phyloP scores from a whole-genome alignment of 2,113 vertebrate species.

The Sander vitreus region DNA sequence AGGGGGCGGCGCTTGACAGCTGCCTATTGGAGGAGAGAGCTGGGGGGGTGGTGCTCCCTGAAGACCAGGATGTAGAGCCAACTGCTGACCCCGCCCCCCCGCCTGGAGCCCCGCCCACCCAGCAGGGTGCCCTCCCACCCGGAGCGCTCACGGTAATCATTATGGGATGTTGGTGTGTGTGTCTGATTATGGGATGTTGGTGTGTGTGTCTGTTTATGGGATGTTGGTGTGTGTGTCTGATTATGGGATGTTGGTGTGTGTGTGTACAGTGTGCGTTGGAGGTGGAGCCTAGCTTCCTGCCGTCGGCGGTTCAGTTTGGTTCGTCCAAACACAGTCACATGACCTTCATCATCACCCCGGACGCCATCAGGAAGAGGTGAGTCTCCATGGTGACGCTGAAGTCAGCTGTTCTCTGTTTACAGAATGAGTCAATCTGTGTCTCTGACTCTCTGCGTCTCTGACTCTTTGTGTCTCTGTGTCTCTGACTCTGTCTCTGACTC shows the following conservation, averaged over 20 bases:
- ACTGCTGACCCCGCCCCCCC: slow-evolving; percentile 74
- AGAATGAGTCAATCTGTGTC: too few relatives aligned
- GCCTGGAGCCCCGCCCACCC: slow-evolving; percentile 60
- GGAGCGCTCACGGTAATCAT: slow-evolving; percentile 61
- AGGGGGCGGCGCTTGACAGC: slow-evolving; percentile 87
- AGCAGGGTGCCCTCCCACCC: slow-evolving; percentile 59
- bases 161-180: not conserved
- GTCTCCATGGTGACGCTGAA: not conserved
- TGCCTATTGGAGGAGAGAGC: slow-evolving; percentile 87
- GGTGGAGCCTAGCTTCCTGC: slow-evolving; percentile 70
- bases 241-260: too few relatives aligned
- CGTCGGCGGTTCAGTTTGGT: slow-evolving; percentile 89
- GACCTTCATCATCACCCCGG: slow-evolving; percentile 87
- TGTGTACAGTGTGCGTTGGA: slow-evolving; percentile 78
- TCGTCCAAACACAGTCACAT: slow-evolving; percentile 90
- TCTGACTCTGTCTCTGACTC: slow-evolving; percentile 65
- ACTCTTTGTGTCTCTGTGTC: slow-evolving; percentile 86
- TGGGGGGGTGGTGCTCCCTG: slow-evolving; percentile 62
- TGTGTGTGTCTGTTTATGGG: not conserved
- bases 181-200: not conserved
- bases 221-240: slow-evolving; percentile 18
- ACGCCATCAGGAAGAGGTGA: slow-evolving; percentile 88
- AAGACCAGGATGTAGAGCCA: slow-evolving; percentile 74
- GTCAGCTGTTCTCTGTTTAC: too few relatives aligned
- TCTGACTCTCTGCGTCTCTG: not conserved